phyloP scores from a whole-genome alignment of 2,888 invertebrate genomes.

The Anaspis maculata region DNA sequence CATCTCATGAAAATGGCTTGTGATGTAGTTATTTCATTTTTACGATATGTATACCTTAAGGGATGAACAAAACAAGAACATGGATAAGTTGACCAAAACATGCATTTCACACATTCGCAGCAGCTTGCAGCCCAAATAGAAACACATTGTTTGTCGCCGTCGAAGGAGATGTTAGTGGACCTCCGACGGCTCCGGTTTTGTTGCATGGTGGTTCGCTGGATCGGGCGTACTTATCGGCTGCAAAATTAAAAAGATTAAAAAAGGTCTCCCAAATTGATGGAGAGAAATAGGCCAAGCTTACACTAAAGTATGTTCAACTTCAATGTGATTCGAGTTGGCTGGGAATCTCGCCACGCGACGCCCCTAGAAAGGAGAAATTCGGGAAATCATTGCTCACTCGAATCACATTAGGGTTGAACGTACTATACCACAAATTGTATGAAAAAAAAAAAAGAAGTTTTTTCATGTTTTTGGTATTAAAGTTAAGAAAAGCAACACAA shows the following conservation, averaged over 20 bases:
- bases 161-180: conserved; percentile 55
- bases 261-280: background rate
- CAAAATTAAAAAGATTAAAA: conserved; percentile 28
- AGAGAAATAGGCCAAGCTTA: no score
- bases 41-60: conserved; percentile 33
- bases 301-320: conserved; percentile 1
- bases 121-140: conserved; percentile 24
- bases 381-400: no score
- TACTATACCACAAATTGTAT: no score
- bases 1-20: no score
- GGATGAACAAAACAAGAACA: conserved; percentile 15
- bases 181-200: conserved; percentile 75
- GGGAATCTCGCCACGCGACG: no score
- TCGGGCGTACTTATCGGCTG: conserved; percentile 78
- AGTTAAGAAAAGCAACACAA: background rate
- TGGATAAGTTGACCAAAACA: conserved; percentile 24
- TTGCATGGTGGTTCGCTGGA: conserved; percentile 72
- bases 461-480: no score
- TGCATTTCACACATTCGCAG: conserved; percentile 30
- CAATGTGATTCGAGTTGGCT: no score
- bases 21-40: conserved; percentile 18
- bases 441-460: no score
- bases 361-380: no score
- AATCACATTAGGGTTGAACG: no score
- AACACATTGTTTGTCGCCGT: conserved; percentile 17